Percentiles rank a stretch among this genome's conserved stretches.
Conservation (phyloP, 1,140 invertebrate species). For the Cotesia chilonis region DNA sequence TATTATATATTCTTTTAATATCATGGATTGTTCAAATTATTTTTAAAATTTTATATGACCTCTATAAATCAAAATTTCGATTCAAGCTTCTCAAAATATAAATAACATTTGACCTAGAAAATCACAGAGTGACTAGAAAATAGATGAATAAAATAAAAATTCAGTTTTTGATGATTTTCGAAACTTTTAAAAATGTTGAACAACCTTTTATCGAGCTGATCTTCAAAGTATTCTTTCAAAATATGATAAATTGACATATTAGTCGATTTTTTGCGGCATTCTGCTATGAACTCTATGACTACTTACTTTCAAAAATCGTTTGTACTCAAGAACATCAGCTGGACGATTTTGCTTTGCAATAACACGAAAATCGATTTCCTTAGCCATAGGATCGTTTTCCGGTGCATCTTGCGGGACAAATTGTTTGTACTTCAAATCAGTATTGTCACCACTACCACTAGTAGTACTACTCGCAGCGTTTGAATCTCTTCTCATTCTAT, state of each 20-base stretch:
- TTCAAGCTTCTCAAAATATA: too few species aligned
- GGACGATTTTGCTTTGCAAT: constrained; percentile 52
- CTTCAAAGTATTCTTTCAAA: too few species aligned
- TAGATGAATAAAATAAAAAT: too few species aligned
- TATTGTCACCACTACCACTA: constrained; percentile 23
- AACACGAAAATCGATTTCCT: constrained; percentile 47
- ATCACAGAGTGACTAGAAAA: too few species aligned
- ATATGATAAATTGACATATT: too few species aligned
- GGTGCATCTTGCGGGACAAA: constrained; percentile 35
- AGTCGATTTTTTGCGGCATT: too few species aligned
- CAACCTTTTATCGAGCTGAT: too few species aligned
- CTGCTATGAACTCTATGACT: background rate
- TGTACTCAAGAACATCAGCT: constrained; percentile 53
- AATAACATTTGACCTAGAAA: too few species aligned
- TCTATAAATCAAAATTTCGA: too few species aligned
- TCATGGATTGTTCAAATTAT: background rate
- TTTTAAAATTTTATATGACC: background rate
- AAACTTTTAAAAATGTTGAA: too few species aligned
- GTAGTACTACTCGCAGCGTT: constrained; percentile 11
- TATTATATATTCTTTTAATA: background rate
- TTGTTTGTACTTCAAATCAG: constrained; percentile 40
- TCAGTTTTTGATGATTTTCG: too few species aligned
- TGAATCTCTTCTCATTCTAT: constrained; percentile 39
- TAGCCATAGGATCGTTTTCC: constrained; percentile 38
- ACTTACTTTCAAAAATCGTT: constrained; percentile 53